These are phyloP conservation scores for Epinotia brunnichana DNA, from an alignment of 2,888 invertebrate species.

Conservation along the genomic window DNA sequence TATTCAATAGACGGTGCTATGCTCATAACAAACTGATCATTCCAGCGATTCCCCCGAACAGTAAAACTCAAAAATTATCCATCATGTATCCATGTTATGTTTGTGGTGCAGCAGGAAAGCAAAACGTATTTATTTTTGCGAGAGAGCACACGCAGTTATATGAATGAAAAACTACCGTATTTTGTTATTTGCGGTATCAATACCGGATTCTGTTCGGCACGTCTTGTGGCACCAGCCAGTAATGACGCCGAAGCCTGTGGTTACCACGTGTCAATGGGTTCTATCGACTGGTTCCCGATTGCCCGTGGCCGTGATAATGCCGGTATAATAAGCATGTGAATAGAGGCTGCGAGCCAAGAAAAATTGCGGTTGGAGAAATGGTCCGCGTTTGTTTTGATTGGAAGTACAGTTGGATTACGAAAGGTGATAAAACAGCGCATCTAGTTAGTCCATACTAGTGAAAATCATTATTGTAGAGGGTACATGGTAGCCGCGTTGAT, in stretches of 20 bases:
- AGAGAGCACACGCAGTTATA: background rate
- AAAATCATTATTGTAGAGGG: no score
- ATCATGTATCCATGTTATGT: no score
- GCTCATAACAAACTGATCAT: no score
- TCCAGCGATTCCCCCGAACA: no score
- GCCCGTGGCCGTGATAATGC: conserved; percentile 36
- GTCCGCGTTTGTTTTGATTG: conserved; percentile 30
- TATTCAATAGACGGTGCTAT: no score
- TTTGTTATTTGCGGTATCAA: no score
- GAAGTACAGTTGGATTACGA: conserved; percentile 13
- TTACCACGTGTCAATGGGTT: conserved; percentile 43
- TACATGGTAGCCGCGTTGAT: no score
- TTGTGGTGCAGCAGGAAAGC: background rate
- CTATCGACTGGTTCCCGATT: conserved; percentile 33
- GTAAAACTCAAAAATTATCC: no score
- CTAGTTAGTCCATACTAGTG: background rate
- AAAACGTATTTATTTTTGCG: background rate
- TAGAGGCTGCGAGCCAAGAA: conserved; percentile 33
- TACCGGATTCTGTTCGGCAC: conserved; percentile 15
- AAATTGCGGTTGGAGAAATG: conserved; percentile 38
- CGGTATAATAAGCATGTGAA: conserved; percentile 37
- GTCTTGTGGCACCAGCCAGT: conserved; percentile 14
- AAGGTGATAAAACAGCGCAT: background rate
- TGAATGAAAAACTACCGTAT: background rate
- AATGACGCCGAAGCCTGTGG: conserved; percentile 38